These are phyloP conservation scores for Dicyrtomina minuta DNA, from an alignment of 2,888 invertebrate genomes.

Conservation along the genomic window DNA sequence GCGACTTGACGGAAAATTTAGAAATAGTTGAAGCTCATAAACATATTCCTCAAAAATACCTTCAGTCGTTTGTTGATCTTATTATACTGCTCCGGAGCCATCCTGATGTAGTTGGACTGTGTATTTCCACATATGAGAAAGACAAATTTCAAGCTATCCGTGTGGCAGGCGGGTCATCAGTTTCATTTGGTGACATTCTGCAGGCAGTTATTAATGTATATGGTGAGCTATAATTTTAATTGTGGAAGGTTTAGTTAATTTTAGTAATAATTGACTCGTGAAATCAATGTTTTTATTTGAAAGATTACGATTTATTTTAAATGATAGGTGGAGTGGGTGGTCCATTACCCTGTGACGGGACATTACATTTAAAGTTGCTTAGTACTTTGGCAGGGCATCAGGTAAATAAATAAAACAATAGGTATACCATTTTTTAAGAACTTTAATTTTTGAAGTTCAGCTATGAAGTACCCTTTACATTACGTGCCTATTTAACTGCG, in stretches of 20 bases:
- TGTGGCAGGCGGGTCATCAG: slow-evolving; percentile 26
- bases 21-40: slow-evolving; percentile 52
- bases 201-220: slow-evolving; percentile 51
- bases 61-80: slow-evolving; percentile 48
- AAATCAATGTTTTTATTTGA: background rate
- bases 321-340: slow-evolving; percentile 50
- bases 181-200: slow-evolving; percentile 47
- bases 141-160: slow-evolving; percentile 41
- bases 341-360: slow-evolving; percentile 50
- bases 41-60: slow-evolving; percentile 42
- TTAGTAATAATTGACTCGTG: no score
- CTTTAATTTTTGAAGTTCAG: no score
- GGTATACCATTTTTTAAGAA: slow-evolving; percentile 37
- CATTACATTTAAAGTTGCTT: slow-evolving; percentile 47
- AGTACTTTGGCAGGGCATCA: slow-evolving; percentile 48
- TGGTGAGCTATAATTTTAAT: slow-evolving; percentile 34
- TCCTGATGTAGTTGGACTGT: slow-evolving; percentile 50
- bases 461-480: no score
- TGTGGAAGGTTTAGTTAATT: background rate
- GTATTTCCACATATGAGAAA: slow-evolving; percentile 47
- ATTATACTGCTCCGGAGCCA: slow-evolving; percentile 47
- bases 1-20: slow-evolving; percentile 47
- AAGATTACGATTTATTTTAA: background rate
- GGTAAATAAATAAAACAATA: slow-evolving; percentile 30
- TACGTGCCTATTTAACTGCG: no score